Base-by-base conservation (phyloP, 2,888 invertebrate species). In the Macaria liturata region DNA sequence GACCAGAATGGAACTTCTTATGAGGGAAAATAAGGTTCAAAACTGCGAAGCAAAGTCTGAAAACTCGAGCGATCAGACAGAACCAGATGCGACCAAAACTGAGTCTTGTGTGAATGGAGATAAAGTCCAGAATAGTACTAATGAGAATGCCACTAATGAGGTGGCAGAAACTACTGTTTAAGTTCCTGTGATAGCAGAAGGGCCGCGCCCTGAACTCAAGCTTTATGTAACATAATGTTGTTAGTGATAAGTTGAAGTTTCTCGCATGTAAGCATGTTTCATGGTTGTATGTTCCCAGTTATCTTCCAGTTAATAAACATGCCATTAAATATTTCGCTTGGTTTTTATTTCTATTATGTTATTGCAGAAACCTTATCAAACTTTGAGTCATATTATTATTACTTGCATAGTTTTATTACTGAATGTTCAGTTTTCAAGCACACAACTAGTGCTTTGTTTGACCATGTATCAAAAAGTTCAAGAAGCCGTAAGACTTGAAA, bases 1-100 rank as follows among this genome's bases (percentile, higher is more conserved):
- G 1, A 71, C 75, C 0, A 74, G 75, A 49, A 65, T 78, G 3
- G 84, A 89, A 47, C 68, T 84, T 4, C 62, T 84, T 3, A 50
- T 80, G 64, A 72, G 65, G 49, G 62, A 46, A 32, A n/a, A 42
- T 42, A 52, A 42, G 31, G 9, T 3, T 30, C 32, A 20, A 9
- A 54, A 44, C 20, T 49, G 45, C n/a, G 49, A 37, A 6, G 1
- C 34, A 4, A 4, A 20, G 20, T 20, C 20, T 20, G 20, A 20
- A 20, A 20, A 37, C 8, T 42, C 42, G 42, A 9, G n/a, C 9
- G n/a, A 42, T 9, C 8, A 42, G 9, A 9, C 5, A 42, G n/a
- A 5, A 9, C 5, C 6, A 42, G 6, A 1, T 8, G 4, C 42
- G 42, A n/a, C 4, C 42, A 54, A 34, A 47, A 47, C 43, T 20